Percentiles rank a stretch among this genome's conserved stretches.
Evolutionary conservation across 2,888 invertebrate species (phyloP).

Genomic region (Pristionchus japonicus): DNA sequence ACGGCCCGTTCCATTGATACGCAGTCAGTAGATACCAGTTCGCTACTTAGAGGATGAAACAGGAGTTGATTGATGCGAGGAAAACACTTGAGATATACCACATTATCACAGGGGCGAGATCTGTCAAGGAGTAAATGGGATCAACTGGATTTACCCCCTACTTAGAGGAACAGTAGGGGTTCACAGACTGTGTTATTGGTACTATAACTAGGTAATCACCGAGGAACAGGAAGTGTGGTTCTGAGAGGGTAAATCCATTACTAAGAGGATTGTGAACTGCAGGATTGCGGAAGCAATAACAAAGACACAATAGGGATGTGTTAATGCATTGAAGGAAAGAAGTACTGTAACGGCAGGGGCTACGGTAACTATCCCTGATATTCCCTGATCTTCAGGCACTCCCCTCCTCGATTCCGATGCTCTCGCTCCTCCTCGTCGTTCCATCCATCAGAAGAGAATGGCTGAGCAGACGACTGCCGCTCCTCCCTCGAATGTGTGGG

Average conservation of each 20-base stretch:
- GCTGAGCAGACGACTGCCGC: not conserved
- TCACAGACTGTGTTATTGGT: not conserved
- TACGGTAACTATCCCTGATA: not conserved
- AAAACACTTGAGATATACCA: not conserved
- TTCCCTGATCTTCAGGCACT: not conserved
- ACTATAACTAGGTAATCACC: not conserved
- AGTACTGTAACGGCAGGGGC: not conserved
- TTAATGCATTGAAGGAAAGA: too few relatives aligned
- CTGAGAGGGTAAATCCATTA: not conserved
- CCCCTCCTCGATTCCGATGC: conserved; percentile 28
- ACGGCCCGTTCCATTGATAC: not conserved
- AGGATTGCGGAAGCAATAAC: not conserved
- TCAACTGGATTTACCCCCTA: conserved; percentile 2
- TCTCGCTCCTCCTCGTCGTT: conserved; percentile 22
- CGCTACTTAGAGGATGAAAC: not conserved
- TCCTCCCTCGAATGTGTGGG: conserved; percentile 17
- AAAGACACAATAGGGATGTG: too few relatives aligned
- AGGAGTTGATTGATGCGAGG: not conserved
- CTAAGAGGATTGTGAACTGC: not conserved
- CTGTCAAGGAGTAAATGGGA: not conserved
- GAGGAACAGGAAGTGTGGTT: not conserved
- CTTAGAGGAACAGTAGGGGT: not conserved
- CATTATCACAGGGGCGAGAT: not conserved
- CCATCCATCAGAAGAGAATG: not conserved
- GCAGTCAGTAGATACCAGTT: not conserved